phyloP scores from a whole-genome alignment of 2,113 vertebrate genomes.

The Coptodon rendalli region DNA sequence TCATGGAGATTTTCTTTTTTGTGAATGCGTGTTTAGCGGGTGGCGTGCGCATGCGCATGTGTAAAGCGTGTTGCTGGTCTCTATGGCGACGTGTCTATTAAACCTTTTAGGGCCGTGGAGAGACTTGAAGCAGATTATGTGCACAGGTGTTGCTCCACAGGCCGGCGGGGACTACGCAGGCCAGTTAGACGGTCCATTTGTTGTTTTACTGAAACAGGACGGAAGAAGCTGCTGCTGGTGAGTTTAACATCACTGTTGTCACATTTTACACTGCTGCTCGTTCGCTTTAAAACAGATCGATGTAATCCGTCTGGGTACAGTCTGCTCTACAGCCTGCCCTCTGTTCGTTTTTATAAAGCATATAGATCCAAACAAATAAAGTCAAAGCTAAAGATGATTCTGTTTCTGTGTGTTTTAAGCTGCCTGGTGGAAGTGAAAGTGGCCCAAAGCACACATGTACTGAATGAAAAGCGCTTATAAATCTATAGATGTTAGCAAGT shows the following conservation, averaged over 20 bases:
- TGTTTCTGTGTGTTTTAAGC: not conserved
- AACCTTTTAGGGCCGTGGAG: conserved; percentile 36
- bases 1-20: not conserved
- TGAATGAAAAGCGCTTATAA: not conserved
- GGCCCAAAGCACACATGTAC: not conserved
- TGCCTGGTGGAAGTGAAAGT: not conserved
- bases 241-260: not conserved
- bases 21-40: not conserved
- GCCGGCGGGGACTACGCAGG: not conserved
- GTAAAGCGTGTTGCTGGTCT: conserved; percentile 64
- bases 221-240: conserved; percentile 14
- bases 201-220: not conserved
- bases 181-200: not conserved
- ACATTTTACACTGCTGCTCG: not conserved
- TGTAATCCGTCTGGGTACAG: rapidly evolving
- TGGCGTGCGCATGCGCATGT: conserved; percentile 48
- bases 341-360: not conserved
- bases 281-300: not conserved
- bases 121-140: conserved; percentile 54
- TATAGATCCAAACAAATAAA: not conserved
- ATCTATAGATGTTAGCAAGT: not conserved
- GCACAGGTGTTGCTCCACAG: conserved; percentile 26
- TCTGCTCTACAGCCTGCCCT: not conserved
- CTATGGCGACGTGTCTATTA: conserved; percentile 65
- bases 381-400: not conserved